Conservation (phyloP, 2,888 invertebrate genomes). For the Dicycla oo region DNA sequence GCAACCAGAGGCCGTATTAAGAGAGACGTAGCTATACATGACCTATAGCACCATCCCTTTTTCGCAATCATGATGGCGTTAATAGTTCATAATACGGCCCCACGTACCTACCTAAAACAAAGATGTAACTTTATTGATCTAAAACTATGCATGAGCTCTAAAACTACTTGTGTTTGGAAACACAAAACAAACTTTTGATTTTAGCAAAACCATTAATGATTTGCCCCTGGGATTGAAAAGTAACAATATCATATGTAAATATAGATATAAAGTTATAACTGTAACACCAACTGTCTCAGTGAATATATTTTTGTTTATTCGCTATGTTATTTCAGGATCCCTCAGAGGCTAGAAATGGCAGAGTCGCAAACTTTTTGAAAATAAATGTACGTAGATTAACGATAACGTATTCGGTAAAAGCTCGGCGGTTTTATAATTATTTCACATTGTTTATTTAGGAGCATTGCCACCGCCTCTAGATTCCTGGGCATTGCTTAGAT, state of each 20-base stretch:
- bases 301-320: conserved; percentile 19
- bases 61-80: no score
- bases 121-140: neutral
- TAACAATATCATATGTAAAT: conserved; percentile 3
- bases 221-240: no score
- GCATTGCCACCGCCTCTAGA: neutral
- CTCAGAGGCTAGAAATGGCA: neutral
- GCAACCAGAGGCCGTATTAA: no score
- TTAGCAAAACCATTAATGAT: no score
- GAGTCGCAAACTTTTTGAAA: conserved; percentile 16
- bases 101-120: neutral
- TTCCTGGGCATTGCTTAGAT: neutral
- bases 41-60: no score
- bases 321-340: conserved; percentile 6
- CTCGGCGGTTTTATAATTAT: conserved; percentile 2
- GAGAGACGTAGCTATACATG: no score
- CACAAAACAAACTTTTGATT: no score
- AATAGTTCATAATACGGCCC: no score
- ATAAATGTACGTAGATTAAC: conserved; percentile 23
- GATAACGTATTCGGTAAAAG: conserved; percentile 21
- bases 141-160: no score
- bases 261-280: conserved; percentile 2
- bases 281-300: neutral
- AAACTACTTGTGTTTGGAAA: no score
- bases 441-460: neutral